These are phyloP conservation scores for Rhynchophorus ferrugineus DNA, from an alignment of 1,140 invertebrate species.

Conservation along the genomic window DNA sequence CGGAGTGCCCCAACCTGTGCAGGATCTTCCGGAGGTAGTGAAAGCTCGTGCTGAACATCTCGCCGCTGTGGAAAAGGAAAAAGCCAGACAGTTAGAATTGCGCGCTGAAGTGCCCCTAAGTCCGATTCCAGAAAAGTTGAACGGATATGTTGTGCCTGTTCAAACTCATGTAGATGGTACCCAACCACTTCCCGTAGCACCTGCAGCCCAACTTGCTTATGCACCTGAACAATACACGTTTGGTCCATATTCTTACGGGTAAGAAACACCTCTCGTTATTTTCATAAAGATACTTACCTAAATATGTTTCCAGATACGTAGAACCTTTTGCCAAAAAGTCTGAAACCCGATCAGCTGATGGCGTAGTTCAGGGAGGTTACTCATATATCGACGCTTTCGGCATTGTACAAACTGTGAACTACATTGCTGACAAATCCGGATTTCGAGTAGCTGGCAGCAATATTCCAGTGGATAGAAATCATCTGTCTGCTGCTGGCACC, in stretches of 20 bases:
- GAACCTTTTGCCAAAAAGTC: constrained; percentile 58
- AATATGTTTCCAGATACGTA: constrained; percentile 52
- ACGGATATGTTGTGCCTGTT: constrained; percentile 25
- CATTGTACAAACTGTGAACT: constrained; percentile 55
- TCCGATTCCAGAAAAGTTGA: constrained; percentile 18
- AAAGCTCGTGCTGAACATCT: constrained; percentile 35
- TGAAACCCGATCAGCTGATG: constrained; percentile 56
- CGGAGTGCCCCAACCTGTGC: constrained; percentile 27
- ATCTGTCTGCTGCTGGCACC: constrained; percentile 4
- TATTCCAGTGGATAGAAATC: constrained; percentile 39
- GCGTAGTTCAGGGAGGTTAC: constrained; percentile 59
- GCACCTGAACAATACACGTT: constrained; percentile 18
- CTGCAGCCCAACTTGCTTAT: constrained; percentile 22
- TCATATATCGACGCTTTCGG: constrained; percentile 65
- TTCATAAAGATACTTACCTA: background rate
- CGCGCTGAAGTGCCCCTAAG: constrained; percentile 26
- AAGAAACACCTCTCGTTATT: background rate
- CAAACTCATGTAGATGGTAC: constrained; percentile 15
- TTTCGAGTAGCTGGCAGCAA: constrained; percentile 59
- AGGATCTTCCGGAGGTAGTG: constrained; percentile 35
- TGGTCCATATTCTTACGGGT: constrained; percentile 18
- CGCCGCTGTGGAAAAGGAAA: constrained; percentile 30
- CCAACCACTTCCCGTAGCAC: constrained; percentile 9
- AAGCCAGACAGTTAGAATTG: constrained; percentile 21
- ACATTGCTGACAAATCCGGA: constrained; percentile 57